Evolutionary conservation across 2,113 vertebrate genomes (phyloP).

Genomic region (Agapornis roseicollis): DNA sequence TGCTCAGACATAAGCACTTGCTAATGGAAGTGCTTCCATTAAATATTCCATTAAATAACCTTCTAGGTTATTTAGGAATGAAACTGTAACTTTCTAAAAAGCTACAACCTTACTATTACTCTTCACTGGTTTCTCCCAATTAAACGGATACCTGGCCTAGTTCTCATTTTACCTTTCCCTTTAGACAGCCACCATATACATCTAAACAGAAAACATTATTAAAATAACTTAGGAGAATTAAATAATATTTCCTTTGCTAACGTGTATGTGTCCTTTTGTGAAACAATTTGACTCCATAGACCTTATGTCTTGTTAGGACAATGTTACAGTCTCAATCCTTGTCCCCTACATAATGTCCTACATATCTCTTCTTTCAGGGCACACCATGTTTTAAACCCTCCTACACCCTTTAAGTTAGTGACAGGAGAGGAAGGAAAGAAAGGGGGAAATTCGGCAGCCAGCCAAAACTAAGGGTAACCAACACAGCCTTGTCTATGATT

Average conservation of each 20-base stretch:
- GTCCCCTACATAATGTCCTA: neutral
- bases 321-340: neutral
- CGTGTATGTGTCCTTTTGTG: neutral
- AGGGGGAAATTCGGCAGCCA: neutral
- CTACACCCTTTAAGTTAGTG: neutral
- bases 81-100: neutral
- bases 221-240: neutral
- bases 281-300: neutral
- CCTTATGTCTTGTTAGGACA: neutral
- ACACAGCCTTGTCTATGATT: neutral
- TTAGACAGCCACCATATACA: neutral
- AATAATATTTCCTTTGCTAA: neutral
- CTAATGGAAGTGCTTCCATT: neutral
- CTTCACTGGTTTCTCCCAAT: neutral
- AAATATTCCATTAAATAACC: too few species aligned
- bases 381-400: slow-evolving; percentile 8
- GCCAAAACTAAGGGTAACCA: neutral
- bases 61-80: neutral
- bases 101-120: neutral
- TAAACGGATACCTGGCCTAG: neutral
- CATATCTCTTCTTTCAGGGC: neutral
- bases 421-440: neutral
- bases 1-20: neutral
- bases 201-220: neutral
- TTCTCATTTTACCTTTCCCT: neutral